Base-by-base conservation (phyloP, 1,140 invertebrate genomes). In the Heliconius congener region DNA sequence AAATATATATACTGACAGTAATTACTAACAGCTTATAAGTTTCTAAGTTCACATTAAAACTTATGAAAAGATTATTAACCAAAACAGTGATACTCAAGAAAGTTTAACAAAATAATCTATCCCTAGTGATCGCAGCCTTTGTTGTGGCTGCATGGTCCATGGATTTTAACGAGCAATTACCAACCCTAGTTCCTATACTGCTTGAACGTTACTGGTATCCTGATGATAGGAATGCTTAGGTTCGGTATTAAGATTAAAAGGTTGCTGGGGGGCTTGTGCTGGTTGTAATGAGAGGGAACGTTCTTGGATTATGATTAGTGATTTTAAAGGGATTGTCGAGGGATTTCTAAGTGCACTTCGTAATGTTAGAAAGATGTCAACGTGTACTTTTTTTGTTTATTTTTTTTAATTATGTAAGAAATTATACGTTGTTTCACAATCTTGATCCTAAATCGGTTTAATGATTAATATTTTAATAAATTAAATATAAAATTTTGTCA, bases 91-190 rank as follows among this genome's bases (percentile, higher is more conserved):
- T 11, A 30, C 23, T 13, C 2, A 66, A 66, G 60, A 66, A 30
- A 66, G 27, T 66, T 27, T 16, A 23, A 13, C 8, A 66, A 66
- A 66, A 66, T 30, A 66, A 66, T 30, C 27, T 30, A 23, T 66
- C 60, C 60, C 60, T 16, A 5, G 60, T 66, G 60, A 52, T 42
- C 74, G 34, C 57, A 66, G 74, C 80, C 60, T 80, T 60, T 37
- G 34, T 30, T 76, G 81, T 77, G 81, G 83, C 81, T 83, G 77
- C 74, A 85, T 77, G 87, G 83, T 83, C 85, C 90, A 87, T 92
- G 88, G 87, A 90, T 83, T 88, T 92, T 92, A 92, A 91, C 89
- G 90, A 91, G 87, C 89, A 89, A 92, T 91, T 91, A 92, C 86
- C 83, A 84, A 85, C 89, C 88, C 88, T 86, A 85, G 85, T 86